Evolutionary conservation across 1,140 invertebrate genomes (phyloP).

Genomic region (Lepidurus arcticus): DNA sequence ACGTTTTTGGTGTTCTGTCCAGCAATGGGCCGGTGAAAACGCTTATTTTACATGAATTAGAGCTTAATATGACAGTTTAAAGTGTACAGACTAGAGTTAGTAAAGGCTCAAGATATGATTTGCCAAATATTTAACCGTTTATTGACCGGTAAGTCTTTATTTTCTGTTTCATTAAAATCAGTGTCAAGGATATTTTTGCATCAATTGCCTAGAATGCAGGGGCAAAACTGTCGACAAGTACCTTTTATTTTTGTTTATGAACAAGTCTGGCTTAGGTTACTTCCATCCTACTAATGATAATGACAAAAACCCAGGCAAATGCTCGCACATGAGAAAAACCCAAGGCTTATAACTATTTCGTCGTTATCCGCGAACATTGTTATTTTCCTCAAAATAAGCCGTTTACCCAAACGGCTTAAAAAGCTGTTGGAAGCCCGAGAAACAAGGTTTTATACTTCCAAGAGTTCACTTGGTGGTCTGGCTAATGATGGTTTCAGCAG

Average conservation of each 20-base stretch:
- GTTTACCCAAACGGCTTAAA: no score
- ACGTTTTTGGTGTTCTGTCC: not conserved
- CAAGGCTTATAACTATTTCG: no score
- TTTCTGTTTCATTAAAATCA: not conserved
- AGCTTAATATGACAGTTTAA: not conserved
- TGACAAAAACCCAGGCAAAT: not conserved
- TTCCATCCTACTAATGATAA: not conserved
- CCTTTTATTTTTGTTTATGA: not conserved
- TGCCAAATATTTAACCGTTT: not conserved
- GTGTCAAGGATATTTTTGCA: not conserved
- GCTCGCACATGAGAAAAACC: not conserved
- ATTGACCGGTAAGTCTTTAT: constrained; percentile 1
- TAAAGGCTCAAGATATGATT: not conserved
- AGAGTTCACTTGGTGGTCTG: not conserved
- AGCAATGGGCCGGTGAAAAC: not conserved
- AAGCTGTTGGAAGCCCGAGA: not conserved
- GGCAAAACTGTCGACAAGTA: not conserved
- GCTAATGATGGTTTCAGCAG: not conserved
- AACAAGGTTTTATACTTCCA: not conserved
- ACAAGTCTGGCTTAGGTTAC: not conserved
- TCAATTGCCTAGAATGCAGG: not conserved
- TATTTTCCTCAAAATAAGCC: no score
- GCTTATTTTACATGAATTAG: not conserved
- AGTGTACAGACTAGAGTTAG: not conserved
- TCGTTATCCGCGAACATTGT: no score